phyloP scores from a whole-genome alignment of 2,888 invertebrate species.

The Heliconius ethilla region DNA sequence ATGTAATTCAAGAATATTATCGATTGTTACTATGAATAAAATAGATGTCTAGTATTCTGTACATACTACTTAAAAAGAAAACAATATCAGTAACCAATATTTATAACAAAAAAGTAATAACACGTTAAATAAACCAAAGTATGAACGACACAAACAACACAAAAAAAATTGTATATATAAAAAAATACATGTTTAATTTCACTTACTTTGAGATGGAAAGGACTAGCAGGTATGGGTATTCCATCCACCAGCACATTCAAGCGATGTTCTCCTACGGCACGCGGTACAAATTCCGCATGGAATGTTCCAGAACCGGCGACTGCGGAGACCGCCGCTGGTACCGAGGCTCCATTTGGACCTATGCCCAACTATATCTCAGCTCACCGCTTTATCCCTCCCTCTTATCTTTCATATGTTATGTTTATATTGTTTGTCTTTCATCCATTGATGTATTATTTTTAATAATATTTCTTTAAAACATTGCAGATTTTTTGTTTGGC shows the following conservation, averaged over 20 bases:
- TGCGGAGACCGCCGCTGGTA: constrained; percentile 93
- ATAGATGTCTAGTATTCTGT: background rate
- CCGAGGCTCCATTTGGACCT: constrained; percentile 96
- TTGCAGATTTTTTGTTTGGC: constrained; percentile 1
- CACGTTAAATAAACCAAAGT: background rate
- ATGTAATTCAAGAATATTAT: background rate
- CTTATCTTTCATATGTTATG: constrained; percentile 2
- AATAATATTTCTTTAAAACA: background rate
- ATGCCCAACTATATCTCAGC: constrained; percentile 69
- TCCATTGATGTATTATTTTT: background rate
- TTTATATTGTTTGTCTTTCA: background rate
- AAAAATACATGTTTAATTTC: background rate
- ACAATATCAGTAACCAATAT: background rate
- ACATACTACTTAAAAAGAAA: background rate
- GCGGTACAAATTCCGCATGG: constrained; percentile 95
- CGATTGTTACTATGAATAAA: background rate
- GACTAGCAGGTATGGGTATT: constrained; percentile 93
- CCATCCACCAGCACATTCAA: constrained; percentile 93
- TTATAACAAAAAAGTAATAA: background rate
- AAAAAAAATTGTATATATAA: background rate
- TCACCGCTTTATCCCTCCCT: constrained; percentile 68
- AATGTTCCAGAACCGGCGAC: constrained; percentile 91
- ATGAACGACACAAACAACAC: background rate
- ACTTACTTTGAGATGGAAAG: constrained; percentile 92
- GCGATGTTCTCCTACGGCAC: constrained; percentile 94